Conservation (phyloP, 2,797 vertebrate genomes). For the Pitangus sulphuratus region DNA sequence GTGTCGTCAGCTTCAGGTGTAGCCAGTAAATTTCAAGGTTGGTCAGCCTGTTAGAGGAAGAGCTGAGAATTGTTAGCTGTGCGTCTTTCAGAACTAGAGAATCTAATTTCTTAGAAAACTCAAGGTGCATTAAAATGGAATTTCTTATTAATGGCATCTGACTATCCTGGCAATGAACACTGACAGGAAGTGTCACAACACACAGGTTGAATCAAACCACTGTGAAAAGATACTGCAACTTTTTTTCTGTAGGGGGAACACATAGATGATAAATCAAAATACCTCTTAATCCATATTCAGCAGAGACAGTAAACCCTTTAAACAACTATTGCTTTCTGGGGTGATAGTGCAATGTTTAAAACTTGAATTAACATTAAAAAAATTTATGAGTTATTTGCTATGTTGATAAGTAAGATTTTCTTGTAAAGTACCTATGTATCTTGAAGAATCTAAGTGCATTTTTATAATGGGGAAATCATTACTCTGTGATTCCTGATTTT, state of each 20-base stretch:
- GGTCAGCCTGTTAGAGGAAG: not conserved
- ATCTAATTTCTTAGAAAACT: not conserved
- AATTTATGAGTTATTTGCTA: not conserved
- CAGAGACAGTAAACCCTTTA: not conserved
- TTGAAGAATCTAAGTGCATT: not conserved
- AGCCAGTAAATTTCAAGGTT: not conserved
- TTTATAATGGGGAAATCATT: not conserved
- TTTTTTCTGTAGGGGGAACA: not conserved
- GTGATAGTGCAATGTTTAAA: not conserved
- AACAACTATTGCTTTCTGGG: not conserved
- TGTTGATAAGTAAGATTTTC: not conserved
- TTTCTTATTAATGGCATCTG: not conserved
- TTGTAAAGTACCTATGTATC: not conserved
- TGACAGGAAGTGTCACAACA: not conserved
- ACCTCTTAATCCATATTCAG: not conserved
- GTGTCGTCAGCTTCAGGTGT: not conserved
- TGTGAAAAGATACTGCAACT: not conserved
- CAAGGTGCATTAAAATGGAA: not conserved
- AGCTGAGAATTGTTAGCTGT: not conserved
- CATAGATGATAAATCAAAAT: not conserved
- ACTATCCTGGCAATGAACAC: not conserved
- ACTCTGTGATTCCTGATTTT: not conserved
- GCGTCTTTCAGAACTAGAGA: not conserved
- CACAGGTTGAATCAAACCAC: not conserved
- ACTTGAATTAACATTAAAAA: not conserved